phyloP scores from a whole-genome alignment of 2,888 invertebrate species.

The Tipula helvola region DNA sequence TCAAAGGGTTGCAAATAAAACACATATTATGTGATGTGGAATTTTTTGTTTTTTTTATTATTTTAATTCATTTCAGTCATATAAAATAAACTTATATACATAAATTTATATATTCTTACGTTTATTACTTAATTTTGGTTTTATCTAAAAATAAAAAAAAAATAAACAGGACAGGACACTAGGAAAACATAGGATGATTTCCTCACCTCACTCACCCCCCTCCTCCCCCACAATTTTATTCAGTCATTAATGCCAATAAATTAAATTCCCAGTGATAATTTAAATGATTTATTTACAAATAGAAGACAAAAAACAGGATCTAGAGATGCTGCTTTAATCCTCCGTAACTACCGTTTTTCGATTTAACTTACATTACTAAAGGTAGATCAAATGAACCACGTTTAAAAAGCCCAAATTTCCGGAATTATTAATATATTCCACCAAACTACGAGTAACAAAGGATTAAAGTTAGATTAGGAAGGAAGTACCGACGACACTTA shows the following conservation, averaged over 20 bases:
- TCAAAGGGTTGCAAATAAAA: neutral
- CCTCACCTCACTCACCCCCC: neutral
- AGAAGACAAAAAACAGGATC: neutral
- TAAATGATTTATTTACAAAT: neutral
- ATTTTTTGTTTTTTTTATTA: neutral
- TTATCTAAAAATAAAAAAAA: neutral
- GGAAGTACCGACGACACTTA: neutral
- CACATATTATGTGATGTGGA: neutral
- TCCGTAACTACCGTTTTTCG: no score
- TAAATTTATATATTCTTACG: neutral
- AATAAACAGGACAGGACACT: neutral
- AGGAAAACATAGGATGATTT: neutral
- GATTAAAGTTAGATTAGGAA: neutral
- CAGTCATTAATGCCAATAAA: neutral
- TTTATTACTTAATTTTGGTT: neutral
- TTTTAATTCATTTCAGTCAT: neutral
- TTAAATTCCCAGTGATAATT: neutral
- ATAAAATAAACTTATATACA: neutral
- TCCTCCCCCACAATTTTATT: neutral
- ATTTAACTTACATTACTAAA: no score
- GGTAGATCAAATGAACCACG: no score
- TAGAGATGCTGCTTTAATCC: neutral
- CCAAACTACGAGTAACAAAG: no score
- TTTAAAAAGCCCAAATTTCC: no score
- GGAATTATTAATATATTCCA: no score